Evolutionary conservation across 2,113 vertebrate species (phyloP).

Genomic region (Callospermophilus lateralis): DNA sequence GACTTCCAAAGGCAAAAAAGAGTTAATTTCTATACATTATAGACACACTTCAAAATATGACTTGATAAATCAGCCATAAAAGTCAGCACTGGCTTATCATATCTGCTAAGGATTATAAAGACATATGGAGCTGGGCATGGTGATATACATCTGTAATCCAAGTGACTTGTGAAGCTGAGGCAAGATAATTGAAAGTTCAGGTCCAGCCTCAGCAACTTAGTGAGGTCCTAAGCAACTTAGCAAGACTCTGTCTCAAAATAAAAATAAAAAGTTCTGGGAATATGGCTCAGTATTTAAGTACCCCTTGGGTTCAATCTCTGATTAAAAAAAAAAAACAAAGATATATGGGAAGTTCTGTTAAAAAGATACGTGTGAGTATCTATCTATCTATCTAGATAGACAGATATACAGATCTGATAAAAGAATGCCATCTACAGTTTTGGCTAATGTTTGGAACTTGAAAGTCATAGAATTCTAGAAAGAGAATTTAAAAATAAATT

Average conservation of each 20-base stretch:
- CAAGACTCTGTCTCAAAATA: too few species aligned
- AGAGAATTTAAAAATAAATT: slow-evolving; percentile 16
- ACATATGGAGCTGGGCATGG: too few species aligned
- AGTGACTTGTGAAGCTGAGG: too few species aligned
- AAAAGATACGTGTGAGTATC: background rate
- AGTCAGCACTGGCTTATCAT: background rate
- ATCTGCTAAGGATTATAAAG: background rate
- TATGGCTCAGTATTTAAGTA: too few species aligned
- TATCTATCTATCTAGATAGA: too few species aligned
- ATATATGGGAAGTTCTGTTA: background rate
- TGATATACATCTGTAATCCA: too few species aligned
- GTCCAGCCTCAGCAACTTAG: too few species aligned
- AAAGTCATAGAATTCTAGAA: slow-evolving; percentile 23
- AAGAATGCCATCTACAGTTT: background rate
- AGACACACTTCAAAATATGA: background rate
- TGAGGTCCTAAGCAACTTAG: too few species aligned
- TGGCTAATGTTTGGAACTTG: background rate
- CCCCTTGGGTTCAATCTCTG: too few species aligned
- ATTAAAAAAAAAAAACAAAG: background rate
- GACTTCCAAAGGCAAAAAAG: background rate
- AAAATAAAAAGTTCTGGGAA: too few species aligned
- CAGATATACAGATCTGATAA: background rate
- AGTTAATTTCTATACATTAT: background rate
- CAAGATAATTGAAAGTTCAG: too few species aligned
- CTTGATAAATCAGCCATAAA: slow-evolving; percentile 13